Percentiles rank a stretch among this genome's conserved stretches.
phyloP scores from a whole-genome alignment of 2,113 vertebrate genomes.

The Laticauda laticaudata region DNA sequence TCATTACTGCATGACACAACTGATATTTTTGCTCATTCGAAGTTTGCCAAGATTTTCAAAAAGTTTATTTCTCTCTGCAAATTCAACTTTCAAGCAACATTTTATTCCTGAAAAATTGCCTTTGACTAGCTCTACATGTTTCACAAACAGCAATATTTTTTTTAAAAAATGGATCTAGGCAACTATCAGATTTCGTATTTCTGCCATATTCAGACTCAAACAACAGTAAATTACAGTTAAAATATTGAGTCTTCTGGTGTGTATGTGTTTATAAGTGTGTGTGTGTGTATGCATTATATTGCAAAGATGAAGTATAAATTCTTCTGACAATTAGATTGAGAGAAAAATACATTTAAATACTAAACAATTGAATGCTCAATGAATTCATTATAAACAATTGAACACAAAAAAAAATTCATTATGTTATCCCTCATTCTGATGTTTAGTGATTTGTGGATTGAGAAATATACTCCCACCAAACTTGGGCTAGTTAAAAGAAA shows the following conservation, averaged over 20 bases:
- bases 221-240: neutral
- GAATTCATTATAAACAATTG: constrained; percentile 72
- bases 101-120: neutral
- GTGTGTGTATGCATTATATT: neutral
- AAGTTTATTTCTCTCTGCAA: neutral
- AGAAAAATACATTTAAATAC: constrained; percentile 69
- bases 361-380: constrained; percentile 58
- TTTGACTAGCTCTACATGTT: neutral
- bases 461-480: constrained; percentile 46
- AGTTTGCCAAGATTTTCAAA: neutral
- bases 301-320: constrained; percentile 32
- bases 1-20: neutral
- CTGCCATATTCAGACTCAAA: neutral
- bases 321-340: constrained; percentile 65
- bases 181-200: neutral
- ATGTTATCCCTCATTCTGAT: constrained; percentile 68
- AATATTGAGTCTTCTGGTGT: neutral
- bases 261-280: neutral
- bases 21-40: neutral
- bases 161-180: neutral
- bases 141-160: neutral
- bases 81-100: neutral
- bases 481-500: constrained; percentile 65
- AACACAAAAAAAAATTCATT: constrained; percentile 72
- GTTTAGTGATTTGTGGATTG: constrained; percentile 66